A percentile compares a stretch with the other conserved stretches of the same genome.
Conservation (phyloP, 2,888 invertebrate genomes). For the Chelonus formosanus region DNA sequence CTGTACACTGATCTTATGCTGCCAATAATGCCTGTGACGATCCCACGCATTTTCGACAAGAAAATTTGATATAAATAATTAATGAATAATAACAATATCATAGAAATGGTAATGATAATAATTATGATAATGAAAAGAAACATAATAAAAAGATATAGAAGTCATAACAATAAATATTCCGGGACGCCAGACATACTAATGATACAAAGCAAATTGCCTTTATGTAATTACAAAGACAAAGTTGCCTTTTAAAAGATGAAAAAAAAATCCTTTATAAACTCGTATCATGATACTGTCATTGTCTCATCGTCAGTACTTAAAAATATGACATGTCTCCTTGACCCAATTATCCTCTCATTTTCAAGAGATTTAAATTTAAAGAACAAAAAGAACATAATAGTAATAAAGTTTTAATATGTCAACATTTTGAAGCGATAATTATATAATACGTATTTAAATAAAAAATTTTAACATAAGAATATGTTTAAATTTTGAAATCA, state of each 20-base stretch:
- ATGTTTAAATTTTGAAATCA: too few relatives aligned
- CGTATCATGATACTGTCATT: conserved; percentile 17
- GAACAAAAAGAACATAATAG: not conserved
- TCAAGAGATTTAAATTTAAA: conserved; percentile 7
- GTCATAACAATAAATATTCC: conserved; percentile 40
- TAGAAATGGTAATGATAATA: conserved; percentile 18
- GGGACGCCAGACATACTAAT: conserved; percentile 62
- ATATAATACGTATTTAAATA: not conserved
- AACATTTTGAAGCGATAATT: not conserved
- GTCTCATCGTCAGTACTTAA: conserved; percentile 29
- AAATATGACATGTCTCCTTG: conserved; percentile 16
- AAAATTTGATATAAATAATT: conserved; percentile 35
- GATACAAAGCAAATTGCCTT: conserved; percentile 65
- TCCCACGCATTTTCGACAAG: conserved; percentile 52
- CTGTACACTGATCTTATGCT: conserved; percentile 58
- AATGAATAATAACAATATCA: conserved; percentile 25
- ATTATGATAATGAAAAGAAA: conserved; percentile 20
- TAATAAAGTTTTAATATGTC: conserved; percentile 6
- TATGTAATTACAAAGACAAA: conserved; percentile 60
- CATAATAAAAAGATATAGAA: conserved; percentile 35
- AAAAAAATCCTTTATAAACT: conserved; percentile 13
- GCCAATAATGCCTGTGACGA: conserved; percentile 64
- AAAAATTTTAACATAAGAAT: not conserved
- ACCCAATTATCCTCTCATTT: conserved; percentile 12
- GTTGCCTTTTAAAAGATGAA: conserved; percentile 60